These are phyloP conservation scores for Chrysolophus pictus DNA, from an alignment of 2,797 vertebrate genomes.

Conservation along the genomic window DNA sequence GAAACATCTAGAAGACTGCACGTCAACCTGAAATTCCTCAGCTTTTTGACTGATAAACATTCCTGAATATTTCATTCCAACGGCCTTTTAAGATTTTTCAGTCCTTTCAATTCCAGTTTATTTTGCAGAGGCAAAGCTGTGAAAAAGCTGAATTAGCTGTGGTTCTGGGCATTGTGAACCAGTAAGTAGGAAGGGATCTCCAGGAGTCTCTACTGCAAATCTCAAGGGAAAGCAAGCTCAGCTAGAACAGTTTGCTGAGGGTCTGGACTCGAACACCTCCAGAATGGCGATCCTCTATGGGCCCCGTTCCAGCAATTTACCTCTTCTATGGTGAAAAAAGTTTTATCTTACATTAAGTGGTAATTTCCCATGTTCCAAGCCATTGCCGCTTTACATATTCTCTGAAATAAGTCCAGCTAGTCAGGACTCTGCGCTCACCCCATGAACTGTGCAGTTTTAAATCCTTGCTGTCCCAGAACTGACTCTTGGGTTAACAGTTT, in stretches of 20 bases:
- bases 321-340: not conserved
- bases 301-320: not conserved
- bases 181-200: not conserved
- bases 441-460: not conserved
- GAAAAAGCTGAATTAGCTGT: fast-evolving
- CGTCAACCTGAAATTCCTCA: not conserved
- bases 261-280: not conserved
- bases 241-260: not conserved
- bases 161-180: too few species aligned
- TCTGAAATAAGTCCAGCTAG: not conserved
- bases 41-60: not conserved
- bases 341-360: fast-evolving
- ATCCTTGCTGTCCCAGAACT: not conserved
- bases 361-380: not conserved
- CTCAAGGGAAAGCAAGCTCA: not conserved
- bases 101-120: not conserved
- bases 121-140: not conserved
- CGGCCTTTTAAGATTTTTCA: not conserved
- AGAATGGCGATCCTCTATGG: not conserved
- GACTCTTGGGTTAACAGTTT: too few species aligned
- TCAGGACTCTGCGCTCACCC: not conserved
- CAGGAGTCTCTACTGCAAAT: not conserved
- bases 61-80: not conserved
- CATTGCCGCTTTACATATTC: not conserved
- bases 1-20: not conserved